Evolutionary conservation across 2,797 vertebrate genomes (phyloP).

Genomic region (Halcyon badia): DNA sequence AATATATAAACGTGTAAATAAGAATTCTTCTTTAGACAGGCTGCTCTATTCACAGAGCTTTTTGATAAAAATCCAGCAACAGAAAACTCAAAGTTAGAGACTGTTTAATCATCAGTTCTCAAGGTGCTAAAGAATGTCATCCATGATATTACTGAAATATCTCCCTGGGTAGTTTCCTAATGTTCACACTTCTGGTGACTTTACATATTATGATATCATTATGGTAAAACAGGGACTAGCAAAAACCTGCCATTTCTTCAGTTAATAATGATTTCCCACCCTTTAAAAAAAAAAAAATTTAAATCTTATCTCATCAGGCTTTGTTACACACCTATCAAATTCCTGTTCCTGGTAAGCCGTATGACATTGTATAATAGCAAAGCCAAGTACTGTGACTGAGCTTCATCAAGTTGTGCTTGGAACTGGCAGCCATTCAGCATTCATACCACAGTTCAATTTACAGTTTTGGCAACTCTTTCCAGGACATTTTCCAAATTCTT

Average conservation of each 20-base stretch:
- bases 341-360: not conserved
- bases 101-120: not conserved
- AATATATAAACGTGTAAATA: not conserved
- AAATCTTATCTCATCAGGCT: slow-evolving; percentile 2
- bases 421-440: slow-evolving; percentile 53
- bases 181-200: slow-evolving; percentile 18
- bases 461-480: slow-evolving; percentile 57
- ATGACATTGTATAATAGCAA: slow-evolving; percentile 22
- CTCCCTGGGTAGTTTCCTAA: not conserved
- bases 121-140: not conserved
- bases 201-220: not conserved
- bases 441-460: slow-evolving; percentile 65
- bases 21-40: not conserved
- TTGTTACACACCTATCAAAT: not conserved
- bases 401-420: slow-evolving; percentile 41
- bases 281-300: not conserved
- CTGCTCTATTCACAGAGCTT: not conserved
- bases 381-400: slow-evolving; percentile 49
- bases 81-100: not conserved
- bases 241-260: not conserved
- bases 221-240: not conserved
- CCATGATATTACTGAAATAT: not conserved
- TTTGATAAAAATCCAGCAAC: not conserved
- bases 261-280: slow-evolving; percentile 12
- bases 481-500: slow-evolving; percentile 44